Percentiles rank a stretch among this genome's conserved stretches.
These are phyloP conservation scores for Heliconius congener DNA, from an alignment of 1,140 invertebrate species.

Conservation along the genomic window DNA sequence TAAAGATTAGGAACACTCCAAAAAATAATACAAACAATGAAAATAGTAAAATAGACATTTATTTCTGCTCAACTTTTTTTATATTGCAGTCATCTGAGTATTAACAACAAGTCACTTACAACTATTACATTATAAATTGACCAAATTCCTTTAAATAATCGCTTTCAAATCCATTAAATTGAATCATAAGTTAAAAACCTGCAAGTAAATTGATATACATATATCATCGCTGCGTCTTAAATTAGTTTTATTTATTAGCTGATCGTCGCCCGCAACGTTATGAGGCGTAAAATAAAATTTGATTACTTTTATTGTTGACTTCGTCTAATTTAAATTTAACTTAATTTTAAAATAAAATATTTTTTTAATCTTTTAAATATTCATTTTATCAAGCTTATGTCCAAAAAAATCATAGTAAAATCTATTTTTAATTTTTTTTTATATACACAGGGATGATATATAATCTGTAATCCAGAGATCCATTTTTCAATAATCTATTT, in stretches of 20 bases:
- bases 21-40: conserved; percentile 76
- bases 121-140: conserved; percentile 36
- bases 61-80: conserved; percentile 71
- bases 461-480: not conserved
- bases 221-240: not conserved
- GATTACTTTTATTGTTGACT: too few species aligned
- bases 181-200: not conserved
- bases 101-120: conserved; percentile 74
- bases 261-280: too few species aligned
- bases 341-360: too few species aligned
- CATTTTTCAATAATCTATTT: not conserved
- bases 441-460: not conserved
- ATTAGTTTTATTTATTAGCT: not conserved
- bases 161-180: not conserved
- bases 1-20: not conserved
- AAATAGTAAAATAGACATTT: conserved; percentile 81
- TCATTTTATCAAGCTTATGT: too few species aligned
- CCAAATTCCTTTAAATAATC: not conserved
- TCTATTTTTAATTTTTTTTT: not conserved
- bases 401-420: too few species aligned
- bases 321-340: too few species aligned
- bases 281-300: too few species aligned
- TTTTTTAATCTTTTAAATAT: too few species aligned
- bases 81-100: conserved; percentile 74
- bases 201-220: not conserved